A percentile compares a stretch with the other conserved stretches of the same genome.
These are phyloP conservation scores for Galemys pyrenaicus DNA, from an alignment of 2,113 vertebrate species.

Conservation along the genomic window DNA sequence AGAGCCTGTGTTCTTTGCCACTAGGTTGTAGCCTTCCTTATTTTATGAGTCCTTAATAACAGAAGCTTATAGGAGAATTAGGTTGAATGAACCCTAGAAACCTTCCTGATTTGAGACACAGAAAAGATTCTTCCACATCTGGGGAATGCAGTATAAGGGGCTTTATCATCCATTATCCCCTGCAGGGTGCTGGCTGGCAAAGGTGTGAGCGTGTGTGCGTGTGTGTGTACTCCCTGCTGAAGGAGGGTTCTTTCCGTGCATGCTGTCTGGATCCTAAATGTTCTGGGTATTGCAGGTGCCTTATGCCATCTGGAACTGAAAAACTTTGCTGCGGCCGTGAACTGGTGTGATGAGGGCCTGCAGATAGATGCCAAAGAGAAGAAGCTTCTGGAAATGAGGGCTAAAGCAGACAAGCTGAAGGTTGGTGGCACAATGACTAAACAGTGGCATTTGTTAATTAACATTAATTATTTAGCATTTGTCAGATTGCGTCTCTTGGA, in stretches of 20 bases:
- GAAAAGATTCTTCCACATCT: neutral
- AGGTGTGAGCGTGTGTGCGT: neutral
- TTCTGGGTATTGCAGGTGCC: slow-evolving; percentile 87
- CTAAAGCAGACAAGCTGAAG: slow-evolving; percentile 92
- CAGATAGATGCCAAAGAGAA: slow-evolving; percentile 88
- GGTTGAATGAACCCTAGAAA: neutral
- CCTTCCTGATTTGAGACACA: neutral
- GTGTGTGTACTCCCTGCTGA: neutral
- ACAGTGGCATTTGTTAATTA: slow-evolving; percentile 14
- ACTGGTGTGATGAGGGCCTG: slow-evolving; percentile 96
- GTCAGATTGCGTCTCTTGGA: neutral
- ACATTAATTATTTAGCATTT: slow-evolving; percentile 37
- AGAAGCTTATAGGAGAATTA: neutral
- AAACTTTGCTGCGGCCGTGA: slow-evolving; percentile 89
- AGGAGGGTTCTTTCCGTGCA: neutral
- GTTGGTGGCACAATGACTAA: slow-evolving; percentile 78
- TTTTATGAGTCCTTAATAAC: neutral
- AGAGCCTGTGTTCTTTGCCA: neutral
- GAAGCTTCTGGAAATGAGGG: slow-evolving; percentile 91
- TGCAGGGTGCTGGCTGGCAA: neutral
- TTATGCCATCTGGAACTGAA: slow-evolving; percentile 93
- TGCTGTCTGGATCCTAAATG: neutral
- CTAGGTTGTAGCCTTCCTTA: neutral
- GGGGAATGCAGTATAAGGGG: neutral
- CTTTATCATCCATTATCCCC: neutral